Percentiles rank a stretch among this genome's conserved stretches.
Evolutionary conservation across 2,797 vertebrate genomes (phyloP).

Genomic region (Linurgus olivaceus): DNA sequence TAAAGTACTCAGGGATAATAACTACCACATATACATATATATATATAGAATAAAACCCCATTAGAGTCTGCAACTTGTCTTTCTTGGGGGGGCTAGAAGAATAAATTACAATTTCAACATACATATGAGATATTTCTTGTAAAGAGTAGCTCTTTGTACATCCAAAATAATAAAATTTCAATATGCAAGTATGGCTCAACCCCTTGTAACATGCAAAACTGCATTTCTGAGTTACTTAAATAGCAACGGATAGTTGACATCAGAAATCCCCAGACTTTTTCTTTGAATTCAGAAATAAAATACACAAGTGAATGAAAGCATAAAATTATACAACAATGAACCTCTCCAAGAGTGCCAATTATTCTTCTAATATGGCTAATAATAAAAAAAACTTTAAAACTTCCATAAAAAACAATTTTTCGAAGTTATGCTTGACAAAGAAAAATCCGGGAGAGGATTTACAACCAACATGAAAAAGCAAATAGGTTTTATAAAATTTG

Average conservation of each 20-base stretch:
- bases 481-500: background rate
- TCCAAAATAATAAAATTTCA: background rate
- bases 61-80: background rate
- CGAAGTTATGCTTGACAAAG: background rate
- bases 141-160: background rate
- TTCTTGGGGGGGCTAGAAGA: background rate
- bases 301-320: background rate
- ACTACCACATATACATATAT: background rate
- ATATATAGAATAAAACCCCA: background rate
- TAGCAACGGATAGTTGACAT: fast-evolving
- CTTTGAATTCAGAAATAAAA: background rate
- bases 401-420: background rate
- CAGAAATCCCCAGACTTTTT: background rate
- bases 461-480: background rate
- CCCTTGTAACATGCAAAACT: background rate
- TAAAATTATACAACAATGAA: background rate
- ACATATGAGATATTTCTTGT: background rate
- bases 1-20: background rate
- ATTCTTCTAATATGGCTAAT: background rate
- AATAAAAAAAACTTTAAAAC: background rate
- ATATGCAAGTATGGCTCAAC: background rate
- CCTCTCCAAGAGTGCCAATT: background rate
- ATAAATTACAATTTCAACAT: background rate
- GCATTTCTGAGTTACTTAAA: background rate
- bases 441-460: background rate